These are phyloP conservation scores for Xenopus borealis DNA, from an alignment of 2,113 vertebrate genomes.

Conservation along the genomic window DNA sequence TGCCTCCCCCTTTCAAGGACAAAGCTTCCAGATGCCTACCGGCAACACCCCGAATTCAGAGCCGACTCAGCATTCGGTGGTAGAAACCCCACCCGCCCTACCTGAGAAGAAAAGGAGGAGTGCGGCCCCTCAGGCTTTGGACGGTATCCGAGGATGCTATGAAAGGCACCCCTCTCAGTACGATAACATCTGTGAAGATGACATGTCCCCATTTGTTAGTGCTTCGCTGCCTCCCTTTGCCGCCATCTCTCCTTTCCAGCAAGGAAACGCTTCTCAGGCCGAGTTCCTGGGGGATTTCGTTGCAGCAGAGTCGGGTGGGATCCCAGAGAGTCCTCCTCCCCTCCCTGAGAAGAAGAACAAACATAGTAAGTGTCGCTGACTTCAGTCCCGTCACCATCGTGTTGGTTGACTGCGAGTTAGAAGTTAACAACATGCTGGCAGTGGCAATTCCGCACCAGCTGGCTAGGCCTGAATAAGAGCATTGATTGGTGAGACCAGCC, in stretches of 20 bases:
- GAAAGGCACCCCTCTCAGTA: conserved; percentile 90
- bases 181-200: conserved; percentile 89
- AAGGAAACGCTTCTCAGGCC: conserved; percentile 67
- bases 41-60: conserved; percentile 59
- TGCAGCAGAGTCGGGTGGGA: conserved; percentile 62
- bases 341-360: conserved; percentile 95
- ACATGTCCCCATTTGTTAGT: conserved; percentile 63
- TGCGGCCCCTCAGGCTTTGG: conserved; percentile 62
- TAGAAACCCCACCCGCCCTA: conserved; percentile 82
- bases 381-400: too few relatives aligned
- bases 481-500: too few relatives aligned
- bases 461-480: too few relatives aligned
- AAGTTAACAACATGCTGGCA: too few relatives aligned
- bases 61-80: conserved; percentile 36
- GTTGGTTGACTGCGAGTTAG: too few relatives aligned
- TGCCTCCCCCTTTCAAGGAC: conserved; percentile 75
- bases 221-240: conserved; percentile 67
- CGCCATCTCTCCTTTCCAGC: conserved; percentile 77
- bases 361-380: conserved; percentile 78
- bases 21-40: conserved; percentile 67
- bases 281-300: conserved; percentile 72
- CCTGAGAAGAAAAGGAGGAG: conserved; percentile 93
- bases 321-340: conserved; percentile 84
- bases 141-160: conserved; percentile 63
- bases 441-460: too few relatives aligned